Base-by-base conservation (phyloP, 2,113 vertebrate genomes). In the Plotosus lineatus region DNA sequence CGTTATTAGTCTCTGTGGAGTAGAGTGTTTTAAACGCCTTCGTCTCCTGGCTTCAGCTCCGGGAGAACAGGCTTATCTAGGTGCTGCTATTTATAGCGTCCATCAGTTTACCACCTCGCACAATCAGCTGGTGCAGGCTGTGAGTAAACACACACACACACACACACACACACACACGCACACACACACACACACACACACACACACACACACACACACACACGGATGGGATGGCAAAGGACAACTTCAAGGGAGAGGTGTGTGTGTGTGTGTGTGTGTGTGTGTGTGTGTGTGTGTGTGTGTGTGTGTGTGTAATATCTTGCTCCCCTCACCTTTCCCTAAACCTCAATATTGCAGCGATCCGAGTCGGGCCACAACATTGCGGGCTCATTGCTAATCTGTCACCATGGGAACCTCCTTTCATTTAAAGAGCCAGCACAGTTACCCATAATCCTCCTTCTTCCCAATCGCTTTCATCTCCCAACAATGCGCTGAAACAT, bases 321-420 rank as follows among this genome's bases (percentile, higher is more conserved):
- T 44, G 19, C 11, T 12, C 42, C 56, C 48, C 9, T 53, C 77
- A 81, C 71, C 83, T 80, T 58, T 38, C 46, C 51, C 79, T 66
- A 75, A 82, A 73, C 79, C 71, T 40, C 36, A 66, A 31, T 63
- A 56, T 36, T 42, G 11, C 72, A 2, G 60, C 53, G 76, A 80
- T 42, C 66, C 31, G 33, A 53, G 75, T 71, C 60, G 28, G 33
- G 58, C 38, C 61, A 44, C 79, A 74, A 23, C 56, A 71, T 58
- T 69, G 72, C 40, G 40, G 78, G 66, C 61, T 76, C 51, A 21
- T 36, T 36, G 48, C 55, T 77, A 74, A 80, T 78, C 75, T 79
- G 80, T 82, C 77, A 21, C 77, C 81, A 80, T 83, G 81, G 81
- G 71, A 85, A 85, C 79, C 56, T 19, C 55, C 63, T 84, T 77